Base-by-base conservation (phyloP, 1,140 invertebrate species). In the Drosophila seguyi region DNA sequence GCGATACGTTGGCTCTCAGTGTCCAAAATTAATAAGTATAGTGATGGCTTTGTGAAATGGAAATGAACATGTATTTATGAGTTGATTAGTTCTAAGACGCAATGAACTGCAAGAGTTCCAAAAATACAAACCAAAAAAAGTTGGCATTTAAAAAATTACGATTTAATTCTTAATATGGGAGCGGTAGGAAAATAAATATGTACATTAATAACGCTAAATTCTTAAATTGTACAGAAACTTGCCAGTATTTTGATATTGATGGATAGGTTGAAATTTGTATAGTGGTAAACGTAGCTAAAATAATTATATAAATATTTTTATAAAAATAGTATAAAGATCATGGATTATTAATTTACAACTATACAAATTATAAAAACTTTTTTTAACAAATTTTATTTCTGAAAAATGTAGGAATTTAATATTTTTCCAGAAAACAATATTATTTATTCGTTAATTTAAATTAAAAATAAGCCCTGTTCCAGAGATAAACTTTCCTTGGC, bases 51-150 rank as follows among this genome's bases (percentile, higher is more conserved):
- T n/a, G 41, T 34, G 38, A 72, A 14, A 10, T 47, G 25, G 38
- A 42, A 31, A 29, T 14, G 20, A 50, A 50, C 1, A 10, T 27
- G 36, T 39, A 66, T 27, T 25, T 20, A 57, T 39, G 63, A 50
- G 18, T 63, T 67, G 10, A 53, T 75, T 59, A 63, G 25, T 63
- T 78, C 0, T 73, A 72, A 50, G 57, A 31, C 10, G 86, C 86
- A 90, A 90, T 90, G 86, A 90, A 86, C 82, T 86, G 38, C 22
- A 86, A 86, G 45, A 87, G 82, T 86, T 90, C 86, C 79, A 82
- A 75, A 90, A 90, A 82, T 22, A 76, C 34, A 75, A 82, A 72
- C 42, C 80, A 87, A 87, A 87, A 87, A 87, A 87, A 87, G 84
- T 45, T 84, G 84, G 84, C 84, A 87, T 87, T 72, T 6, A 71